Conservation (phyloP, 2,797 vertebrate species). For the Sebastolobus altivelis region DNA sequence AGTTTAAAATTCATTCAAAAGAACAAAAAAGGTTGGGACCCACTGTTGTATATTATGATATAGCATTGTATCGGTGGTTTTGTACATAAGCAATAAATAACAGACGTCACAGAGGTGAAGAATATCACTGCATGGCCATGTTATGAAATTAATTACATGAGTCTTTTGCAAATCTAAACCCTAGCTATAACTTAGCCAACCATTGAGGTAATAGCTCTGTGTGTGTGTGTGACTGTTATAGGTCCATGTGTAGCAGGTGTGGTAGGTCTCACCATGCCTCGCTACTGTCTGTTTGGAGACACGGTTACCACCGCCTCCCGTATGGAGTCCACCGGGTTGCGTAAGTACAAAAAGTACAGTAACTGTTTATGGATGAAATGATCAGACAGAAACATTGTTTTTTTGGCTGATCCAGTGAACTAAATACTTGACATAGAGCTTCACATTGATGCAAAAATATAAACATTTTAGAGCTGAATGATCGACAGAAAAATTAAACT, state of each 20-base stretch:
- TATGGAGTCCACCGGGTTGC: conserved; percentile 86
- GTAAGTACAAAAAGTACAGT: conserved; percentile 70
- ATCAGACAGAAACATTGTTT: background rate
- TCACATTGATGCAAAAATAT: background rate
- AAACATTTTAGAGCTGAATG: background rate
- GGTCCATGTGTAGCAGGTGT: conserved; percentile 86
- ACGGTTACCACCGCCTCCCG: conserved; percentile 86
- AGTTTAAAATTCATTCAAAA: no score
- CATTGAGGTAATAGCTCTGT: no score
- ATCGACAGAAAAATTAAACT: background rate
- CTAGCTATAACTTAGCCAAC: no score
- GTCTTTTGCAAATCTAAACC: background rate
- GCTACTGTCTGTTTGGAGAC: conserved; percentile 89
- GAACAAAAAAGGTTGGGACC: no score
- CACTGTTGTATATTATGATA: no score
- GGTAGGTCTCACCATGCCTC: conserved; percentile 88
- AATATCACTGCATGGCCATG: no score
- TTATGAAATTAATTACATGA: no score
- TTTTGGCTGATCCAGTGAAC: background rate
- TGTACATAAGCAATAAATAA: no score
- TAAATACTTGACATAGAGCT: background rate
- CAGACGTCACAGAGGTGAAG: no score
- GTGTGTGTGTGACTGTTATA: conserved; percentile 46
- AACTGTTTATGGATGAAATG: background rate
- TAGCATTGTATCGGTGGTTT: no score